Conservation (phyloP, 2,888 invertebrate species). For the Galerucella pusilla region DNA sequence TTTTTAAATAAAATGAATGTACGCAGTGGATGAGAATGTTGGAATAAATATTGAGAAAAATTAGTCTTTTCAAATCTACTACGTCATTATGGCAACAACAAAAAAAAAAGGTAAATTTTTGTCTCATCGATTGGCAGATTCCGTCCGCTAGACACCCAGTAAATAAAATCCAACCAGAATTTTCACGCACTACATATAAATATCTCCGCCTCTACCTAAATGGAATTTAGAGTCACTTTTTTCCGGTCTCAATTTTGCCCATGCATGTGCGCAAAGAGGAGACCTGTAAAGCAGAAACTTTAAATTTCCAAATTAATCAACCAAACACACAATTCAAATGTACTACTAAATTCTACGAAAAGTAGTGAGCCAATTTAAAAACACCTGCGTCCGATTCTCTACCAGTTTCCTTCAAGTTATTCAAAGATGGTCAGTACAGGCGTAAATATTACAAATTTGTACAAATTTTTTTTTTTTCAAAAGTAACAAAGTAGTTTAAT, state of each 20-base stretch:
- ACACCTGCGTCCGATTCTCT: slow-evolving; percentile 24
- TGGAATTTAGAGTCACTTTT: slow-evolving; percentile 54
- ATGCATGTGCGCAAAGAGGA: slow-evolving; percentile 82
- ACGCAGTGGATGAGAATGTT: background rate
- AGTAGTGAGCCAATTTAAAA: slow-evolving; percentile 46
- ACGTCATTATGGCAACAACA: background rate
- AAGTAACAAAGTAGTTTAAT: too few relatives aligned
- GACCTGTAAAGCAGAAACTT: slow-evolving; percentile 78
- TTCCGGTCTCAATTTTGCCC: slow-evolving; percentile 76
- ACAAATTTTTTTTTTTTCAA: too few relatives aligned
- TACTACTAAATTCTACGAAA: slow-evolving; percentile 48
- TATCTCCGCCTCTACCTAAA: slow-evolving; percentile 46
- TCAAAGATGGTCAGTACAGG: background rate
- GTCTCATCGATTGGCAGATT: slow-evolving; percentile 32
- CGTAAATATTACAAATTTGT: too few relatives aligned
- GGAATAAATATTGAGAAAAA: background rate
- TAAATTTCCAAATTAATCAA: slow-evolving; percentile 55
- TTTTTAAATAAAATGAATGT: too few relatives aligned
- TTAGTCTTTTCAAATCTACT: background rate
- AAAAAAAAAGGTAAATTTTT: slow-evolving; percentile 20
- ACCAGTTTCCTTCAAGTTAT: slow-evolving; percentile 34
- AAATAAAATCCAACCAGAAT: slow-evolving; percentile 30
- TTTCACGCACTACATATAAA: slow-evolving; percentile 28
- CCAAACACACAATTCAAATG: slow-evolving; percentile 54
- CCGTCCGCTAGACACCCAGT: slow-evolving; percentile 18